Percentiles rank a stretch among this genome's conserved stretches.
phyloP scores from a whole-genome alignment of 2,888 invertebrate genomes.

The Aelia acuminata region DNA sequence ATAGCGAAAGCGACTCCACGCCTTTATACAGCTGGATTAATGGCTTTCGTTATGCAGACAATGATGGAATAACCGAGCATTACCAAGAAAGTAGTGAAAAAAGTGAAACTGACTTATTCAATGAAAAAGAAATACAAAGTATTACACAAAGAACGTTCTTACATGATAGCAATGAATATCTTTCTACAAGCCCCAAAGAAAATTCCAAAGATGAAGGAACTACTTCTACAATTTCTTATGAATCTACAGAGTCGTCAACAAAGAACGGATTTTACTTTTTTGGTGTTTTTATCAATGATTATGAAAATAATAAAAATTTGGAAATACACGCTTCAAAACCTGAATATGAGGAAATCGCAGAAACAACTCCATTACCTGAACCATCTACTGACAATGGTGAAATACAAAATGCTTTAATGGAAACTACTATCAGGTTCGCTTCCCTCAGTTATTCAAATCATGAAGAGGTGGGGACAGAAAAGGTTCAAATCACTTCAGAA shows the following conservation, averaged over 20 bases:
- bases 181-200: not conserved
- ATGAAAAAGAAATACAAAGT: not conserved
- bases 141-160: not conserved
- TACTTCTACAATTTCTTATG: not conserved
- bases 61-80: not conserved
- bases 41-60: not conserved
- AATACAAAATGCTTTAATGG: not conserved
- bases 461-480: not conserved
- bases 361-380: not conserved
- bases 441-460: not conserved
- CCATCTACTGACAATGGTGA: not conserved
- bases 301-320: not conserved
- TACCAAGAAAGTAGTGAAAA: not conserved
- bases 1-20: not conserved
- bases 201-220: not conserved
- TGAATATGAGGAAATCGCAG: not conserved
- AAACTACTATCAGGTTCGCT: not conserved
- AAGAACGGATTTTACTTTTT: slow-evolving; percentile 8
- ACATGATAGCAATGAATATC: not conserved
- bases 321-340: not conserved
- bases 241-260: not conserved
- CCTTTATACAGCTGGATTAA: too few relatives aligned
- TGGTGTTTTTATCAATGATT: not conserved
- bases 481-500: not conserved
- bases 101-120: not conserved